Evolutionary conservation across 2,113 vertebrate species (phyloP), one percentile per base, ranked within the genome.

Genomic region (Dipodomys stephensi): DNA sequence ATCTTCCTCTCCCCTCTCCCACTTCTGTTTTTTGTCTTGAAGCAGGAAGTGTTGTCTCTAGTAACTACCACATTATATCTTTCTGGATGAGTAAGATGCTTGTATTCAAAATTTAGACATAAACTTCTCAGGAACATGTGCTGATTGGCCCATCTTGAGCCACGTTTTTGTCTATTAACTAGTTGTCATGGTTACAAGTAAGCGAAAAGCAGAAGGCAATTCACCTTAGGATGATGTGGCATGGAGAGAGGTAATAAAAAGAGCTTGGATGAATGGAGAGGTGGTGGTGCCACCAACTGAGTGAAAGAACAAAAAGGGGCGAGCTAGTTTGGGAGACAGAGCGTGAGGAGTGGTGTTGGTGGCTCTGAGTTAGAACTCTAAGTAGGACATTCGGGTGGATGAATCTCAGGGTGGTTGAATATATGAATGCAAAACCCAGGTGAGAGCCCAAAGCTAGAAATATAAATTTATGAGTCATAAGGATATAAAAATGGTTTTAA

Each of bases 391-490:
- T 64, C 11, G 72, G 7, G 73, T 53, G 0, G 16, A 46, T 71
- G 65, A 32, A 18, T 73, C 69, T 77, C n/a, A 80, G 44, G 30
- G 78, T 32, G 27, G 4, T 10, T 28, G 60, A 89, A 49, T 44
- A 16, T 46, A 28, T 84, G 39, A 91, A 85, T 67, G 87, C n/a
- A 74, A 92, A 80, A 23, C 80, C 90, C 62, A 64, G 6, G 6
- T 19, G 25, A 93, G 67, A 92, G 46, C 18, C 68, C 44, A 30
- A 25, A 73, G 49, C 67, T 90, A 60, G 46, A 62, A 22, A 78
- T 39, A 82, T 2, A 84, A 64, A 78, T 83, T 44, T 62, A 27
- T 79, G 49, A 87, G 23, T 87, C 64, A 19, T 22, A 30, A 83
- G 53, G 18, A 30, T 39, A 73, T 85, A 72, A 90, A 30, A 92